Conservation (phyloP, 1,140 invertebrate genomes). For the Caligus rogercresseyi region DNA sequence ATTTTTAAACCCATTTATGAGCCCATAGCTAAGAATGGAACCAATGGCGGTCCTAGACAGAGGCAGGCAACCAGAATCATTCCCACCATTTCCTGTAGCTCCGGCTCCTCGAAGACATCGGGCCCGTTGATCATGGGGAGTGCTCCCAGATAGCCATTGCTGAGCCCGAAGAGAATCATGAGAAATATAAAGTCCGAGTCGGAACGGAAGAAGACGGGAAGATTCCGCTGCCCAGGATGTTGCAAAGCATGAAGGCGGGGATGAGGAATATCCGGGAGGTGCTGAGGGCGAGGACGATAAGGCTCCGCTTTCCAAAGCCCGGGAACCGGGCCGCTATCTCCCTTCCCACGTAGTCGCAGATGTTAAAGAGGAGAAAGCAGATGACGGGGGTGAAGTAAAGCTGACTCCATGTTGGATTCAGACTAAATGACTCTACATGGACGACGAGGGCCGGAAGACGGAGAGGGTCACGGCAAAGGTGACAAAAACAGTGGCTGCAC, state of each 20-base stretch:
- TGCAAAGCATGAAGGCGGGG: conserved; percentile 68
- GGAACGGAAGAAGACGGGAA: conserved; percentile 55
- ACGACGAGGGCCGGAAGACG: conserved; percentile 67
- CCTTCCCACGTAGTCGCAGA: conserved; percentile 65
- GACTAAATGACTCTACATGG: conserved; percentile 21
- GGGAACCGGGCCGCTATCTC: neutral
- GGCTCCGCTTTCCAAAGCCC: neutral
- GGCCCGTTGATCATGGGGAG: conserved; percentile 64
- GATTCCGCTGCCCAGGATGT: conserved; percentile 51
- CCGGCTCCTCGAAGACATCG: conserved; percentile 35
- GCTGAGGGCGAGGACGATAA: neutral
- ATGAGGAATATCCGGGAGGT: conserved; percentile 44
- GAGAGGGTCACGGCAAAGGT: conserved; percentile 57
- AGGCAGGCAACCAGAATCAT: conserved; percentile 11
- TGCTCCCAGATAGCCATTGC: conserved; percentile 78
- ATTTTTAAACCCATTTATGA: no score
- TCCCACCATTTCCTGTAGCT: conserved; percentile 15
- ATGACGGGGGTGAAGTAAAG: conserved; percentile 68
- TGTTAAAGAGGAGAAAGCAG: conserved; percentile 73
- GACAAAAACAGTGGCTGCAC: conserved; percentile 20
- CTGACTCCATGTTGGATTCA: conserved; percentile 20
- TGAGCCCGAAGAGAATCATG: conserved; percentile 55
- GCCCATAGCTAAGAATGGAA: conserved; percentile 10
- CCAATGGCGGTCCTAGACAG: conserved; percentile 7
- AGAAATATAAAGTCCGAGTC: conserved; percentile 65